These are phyloP conservation scores for Electrophaes corylata DNA, from an alignment of 2,888 invertebrate genomes.

Conservation along the genomic window DNA sequence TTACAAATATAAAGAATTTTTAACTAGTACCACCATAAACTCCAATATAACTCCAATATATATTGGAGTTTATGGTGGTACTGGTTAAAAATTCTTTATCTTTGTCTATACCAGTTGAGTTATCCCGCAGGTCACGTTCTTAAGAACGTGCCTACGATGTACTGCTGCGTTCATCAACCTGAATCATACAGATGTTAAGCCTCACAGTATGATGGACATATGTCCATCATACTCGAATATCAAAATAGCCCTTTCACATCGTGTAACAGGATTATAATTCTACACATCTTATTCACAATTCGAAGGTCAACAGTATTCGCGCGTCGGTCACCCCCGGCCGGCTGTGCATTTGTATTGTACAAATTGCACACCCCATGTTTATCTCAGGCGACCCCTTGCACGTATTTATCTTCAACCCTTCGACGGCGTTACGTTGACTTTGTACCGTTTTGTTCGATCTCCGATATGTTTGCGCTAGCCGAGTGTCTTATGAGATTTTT, in stretches of 20 bases:
- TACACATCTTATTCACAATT: slow-evolving; percentile 24
- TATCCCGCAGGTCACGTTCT: too few relatives aligned
- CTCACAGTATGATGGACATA: too few relatives aligned
- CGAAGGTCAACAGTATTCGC: slow-evolving; percentile 40
- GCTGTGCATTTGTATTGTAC: slow-evolving; percentile 76
- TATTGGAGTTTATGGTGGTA: too few relatives aligned
- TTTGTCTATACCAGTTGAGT: too few relatives aligned
- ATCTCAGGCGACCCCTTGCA: slow-evolving; percentile 71
- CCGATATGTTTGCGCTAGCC: slow-evolving; percentile 45
- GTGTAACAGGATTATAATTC: slow-evolving; percentile 22
- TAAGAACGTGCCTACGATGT: too few relatives aligned
- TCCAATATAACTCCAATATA: too few relatives aligned
- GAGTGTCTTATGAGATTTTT: slow-evolving; percentile 32
- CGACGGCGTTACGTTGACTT: slow-evolving; percentile 72
- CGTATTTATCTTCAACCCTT: slow-evolving; percentile 80
- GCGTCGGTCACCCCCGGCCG: slow-evolving; percentile 31
- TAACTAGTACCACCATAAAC: too few relatives aligned
- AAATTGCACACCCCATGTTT: slow-evolving; percentile 81
- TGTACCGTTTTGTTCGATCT: slow-evolving; percentile 68
- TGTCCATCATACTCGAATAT: slow-evolving; percentile 3
- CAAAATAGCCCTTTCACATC: slow-evolving; percentile 20
- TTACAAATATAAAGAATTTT: too few relatives aligned
- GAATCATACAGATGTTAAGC: too few relatives aligned
- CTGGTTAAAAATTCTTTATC: too few relatives aligned
- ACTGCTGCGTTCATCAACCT: too few relatives aligned